Percentiles rank a stretch among this genome's conserved stretches.
Evolutionary conservation across 2,888 invertebrate genomes (phyloP).

Genomic region (Litoditis marina): DNA sequence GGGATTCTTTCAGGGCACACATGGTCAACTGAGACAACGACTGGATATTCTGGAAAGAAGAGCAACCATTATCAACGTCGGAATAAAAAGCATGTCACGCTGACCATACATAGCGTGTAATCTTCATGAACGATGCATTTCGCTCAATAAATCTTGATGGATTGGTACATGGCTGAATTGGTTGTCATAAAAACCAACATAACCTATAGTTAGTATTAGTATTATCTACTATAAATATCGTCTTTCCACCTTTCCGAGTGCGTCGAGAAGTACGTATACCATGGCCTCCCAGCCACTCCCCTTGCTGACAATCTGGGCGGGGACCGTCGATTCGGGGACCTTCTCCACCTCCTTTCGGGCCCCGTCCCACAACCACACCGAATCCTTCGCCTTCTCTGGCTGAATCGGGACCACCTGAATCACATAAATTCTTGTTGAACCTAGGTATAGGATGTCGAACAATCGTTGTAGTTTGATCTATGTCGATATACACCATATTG

Average conservation of each 20-base stretch:
- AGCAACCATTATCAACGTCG: no score
- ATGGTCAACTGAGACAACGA: constrained; percentile 27
- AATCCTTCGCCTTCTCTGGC: constrained; percentile 11
- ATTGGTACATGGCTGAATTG: no score
- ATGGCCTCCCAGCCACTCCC: constrained; percentile 38
- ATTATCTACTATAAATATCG: no score
- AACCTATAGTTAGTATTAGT: no score
- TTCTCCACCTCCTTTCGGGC: constrained; percentile 16
- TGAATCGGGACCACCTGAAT: not conserved
- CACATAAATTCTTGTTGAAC: not conserved
- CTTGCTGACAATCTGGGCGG: constrained; percentile 29
- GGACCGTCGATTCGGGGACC: constrained; percentile 19
- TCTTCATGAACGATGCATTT: no score
- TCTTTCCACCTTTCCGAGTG: constrained; percentile 61
- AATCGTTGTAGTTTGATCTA: no score
- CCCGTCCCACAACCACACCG: constrained; percentile 26
- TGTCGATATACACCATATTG: no score
- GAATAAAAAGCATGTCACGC: no score
- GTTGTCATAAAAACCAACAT: no score
- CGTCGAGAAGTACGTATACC: constrained; percentile 64
- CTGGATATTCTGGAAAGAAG: constrained; percentile 12
- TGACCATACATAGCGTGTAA: no score
- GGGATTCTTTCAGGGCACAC: constrained; percentile 26
- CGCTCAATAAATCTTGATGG: no score
- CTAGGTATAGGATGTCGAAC: no score